Percentiles rank a stretch among this genome's conserved stretches.
Conservation (phyloP, 2,888 invertebrate species). For the Drosophila heteroneura region DNA sequence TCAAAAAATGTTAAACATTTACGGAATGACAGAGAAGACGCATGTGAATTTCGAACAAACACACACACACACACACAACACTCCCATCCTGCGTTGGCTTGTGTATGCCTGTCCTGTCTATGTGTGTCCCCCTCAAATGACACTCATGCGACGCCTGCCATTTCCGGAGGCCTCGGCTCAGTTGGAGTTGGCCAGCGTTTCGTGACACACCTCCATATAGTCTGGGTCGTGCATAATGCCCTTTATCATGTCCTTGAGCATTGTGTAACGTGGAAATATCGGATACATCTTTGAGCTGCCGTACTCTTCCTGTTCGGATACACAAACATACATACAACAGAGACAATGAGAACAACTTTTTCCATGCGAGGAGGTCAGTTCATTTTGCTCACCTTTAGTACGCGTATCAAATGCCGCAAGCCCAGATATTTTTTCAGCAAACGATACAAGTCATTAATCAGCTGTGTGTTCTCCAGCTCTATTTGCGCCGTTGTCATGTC, state of each 20-base stretch:
- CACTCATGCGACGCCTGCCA: slow-evolving; percentile 80
- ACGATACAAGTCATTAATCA: slow-evolving; percentile 96
- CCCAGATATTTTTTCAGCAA: slow-evolving; percentile 96
- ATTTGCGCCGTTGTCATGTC: slow-evolving; percentile 97
- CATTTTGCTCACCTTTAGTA: slow-evolving; percentile 89
- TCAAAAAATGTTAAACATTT: slow-evolving; percentile 46
- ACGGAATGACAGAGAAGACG: slow-evolving; percentile 65
- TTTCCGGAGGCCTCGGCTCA: slow-evolving; percentile 79
- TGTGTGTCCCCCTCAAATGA: slow-evolving; percentile 68
- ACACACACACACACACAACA: slow-evolving; percentile 5
- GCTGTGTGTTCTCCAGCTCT: slow-evolving; percentile 96
- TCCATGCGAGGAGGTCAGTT: slow-evolving; percentile 6
- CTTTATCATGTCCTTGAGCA: slow-evolving; percentile 99
- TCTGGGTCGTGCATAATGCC: slow-evolving; percentile 97
- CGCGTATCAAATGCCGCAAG: slow-evolving; percentile 93
- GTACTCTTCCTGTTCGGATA: slow-evolving; percentile 91
- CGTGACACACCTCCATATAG: slow-evolving; percentile 98
- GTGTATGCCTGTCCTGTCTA: slow-evolving; percentile 38
- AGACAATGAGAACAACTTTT: slow-evolving; percentile 24
- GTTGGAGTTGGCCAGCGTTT: slow-evolving; percentile 89
- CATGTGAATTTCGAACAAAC: slow-evolving; percentile 56
- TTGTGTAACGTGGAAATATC: slow-evolving; percentile 96
- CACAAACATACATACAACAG: slow-evolving; percentile 11
- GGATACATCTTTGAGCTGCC: slow-evolving; percentile 96
- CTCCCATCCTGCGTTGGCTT: slow-evolving; percentile 22